phyloP scores from a whole-genome alignment of 2,113 vertebrate genomes.

The Sisor rabdophorus region DNA sequence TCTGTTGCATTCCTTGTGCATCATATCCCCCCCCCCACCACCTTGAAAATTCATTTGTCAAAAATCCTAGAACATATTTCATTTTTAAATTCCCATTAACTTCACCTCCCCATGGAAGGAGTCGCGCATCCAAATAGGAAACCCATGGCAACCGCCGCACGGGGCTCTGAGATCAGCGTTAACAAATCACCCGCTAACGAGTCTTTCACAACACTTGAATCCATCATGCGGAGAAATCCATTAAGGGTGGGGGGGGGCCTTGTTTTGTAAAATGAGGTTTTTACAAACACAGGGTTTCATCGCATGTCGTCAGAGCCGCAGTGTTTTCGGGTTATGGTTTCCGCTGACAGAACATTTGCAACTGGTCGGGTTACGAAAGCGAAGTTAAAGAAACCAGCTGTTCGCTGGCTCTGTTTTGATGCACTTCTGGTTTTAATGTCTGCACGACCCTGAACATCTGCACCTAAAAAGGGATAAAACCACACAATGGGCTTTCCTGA shows the following conservation, averaged over 20 bases:
- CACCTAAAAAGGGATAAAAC: background rate
- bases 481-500: background rate
- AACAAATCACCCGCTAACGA: conserved; percentile 44
- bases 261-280: background rate
- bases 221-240: background rate
- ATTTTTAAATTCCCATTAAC: conserved; percentile 51
- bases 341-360: background rate
- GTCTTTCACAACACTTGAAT: conserved; percentile 16
- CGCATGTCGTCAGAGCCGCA: background rate
- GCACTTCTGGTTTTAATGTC: background rate
- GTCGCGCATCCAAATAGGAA: conserved; percentile 24
- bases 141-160: conserved; percentile 43
- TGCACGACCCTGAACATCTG: background rate
- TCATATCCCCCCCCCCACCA: no score
- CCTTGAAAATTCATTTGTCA: conserved; percentile 45
- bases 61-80: conserved; percentile 32
- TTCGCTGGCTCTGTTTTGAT: background rate
- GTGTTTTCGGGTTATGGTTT: background rate
- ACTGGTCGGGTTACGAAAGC: background rate
- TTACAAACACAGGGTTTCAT: background rate
- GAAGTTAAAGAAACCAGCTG: background rate
- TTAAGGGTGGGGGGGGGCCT: background rate
- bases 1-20: background rate
- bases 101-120: conserved; percentile 27
- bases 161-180: conserved; percentile 33